Evolutionary conservation across 2,888 invertebrate genomes (phyloP).

Genomic region (Rapana venosa): DNA sequence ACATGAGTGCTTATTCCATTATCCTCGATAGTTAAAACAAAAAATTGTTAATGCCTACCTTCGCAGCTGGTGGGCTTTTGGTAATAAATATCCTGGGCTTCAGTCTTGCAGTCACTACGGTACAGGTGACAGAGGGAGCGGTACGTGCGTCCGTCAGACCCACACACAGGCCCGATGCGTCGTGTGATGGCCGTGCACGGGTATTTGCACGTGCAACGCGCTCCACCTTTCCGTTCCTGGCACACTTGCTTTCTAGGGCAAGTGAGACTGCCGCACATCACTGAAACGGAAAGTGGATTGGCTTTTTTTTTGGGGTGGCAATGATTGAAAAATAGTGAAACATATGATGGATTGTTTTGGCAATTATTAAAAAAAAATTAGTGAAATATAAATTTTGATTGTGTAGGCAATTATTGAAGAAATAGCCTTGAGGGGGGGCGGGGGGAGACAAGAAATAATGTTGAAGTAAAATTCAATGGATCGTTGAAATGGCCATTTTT

Average conservation of each 20-base stretch:
- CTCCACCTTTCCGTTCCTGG: background rate
- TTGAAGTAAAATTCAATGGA: too few relatives aligned
- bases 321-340: background rate
- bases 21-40: too few relatives aligned
- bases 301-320: background rate
- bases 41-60: too few relatives aligned
- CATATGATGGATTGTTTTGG: too few relatives aligned
- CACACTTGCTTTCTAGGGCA: conserved; percentile 1
- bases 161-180: background rate
- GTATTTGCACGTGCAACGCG: background rate
- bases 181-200: background rate
- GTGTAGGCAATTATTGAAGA: too few relatives aligned
- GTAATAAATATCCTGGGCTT: background rate
- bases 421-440: too few relatives aligned
- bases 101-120: background rate
- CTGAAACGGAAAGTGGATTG: background rate
- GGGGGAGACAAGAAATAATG: too few relatives aligned
- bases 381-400: too few relatives aligned
- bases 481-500: too few relatives aligned
- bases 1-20: too few relatives aligned
- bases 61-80: background rate
- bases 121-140: background rate
- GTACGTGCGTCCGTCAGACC: conserved; percentile 2
- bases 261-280: background rate
- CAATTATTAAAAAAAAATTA: too few relatives aligned